A percentile compares a stretch with the other conserved stretches of the same genome.
Conservation (phyloP, 2,113 vertebrate genomes). For the Aegotheles bennettii region DNA sequence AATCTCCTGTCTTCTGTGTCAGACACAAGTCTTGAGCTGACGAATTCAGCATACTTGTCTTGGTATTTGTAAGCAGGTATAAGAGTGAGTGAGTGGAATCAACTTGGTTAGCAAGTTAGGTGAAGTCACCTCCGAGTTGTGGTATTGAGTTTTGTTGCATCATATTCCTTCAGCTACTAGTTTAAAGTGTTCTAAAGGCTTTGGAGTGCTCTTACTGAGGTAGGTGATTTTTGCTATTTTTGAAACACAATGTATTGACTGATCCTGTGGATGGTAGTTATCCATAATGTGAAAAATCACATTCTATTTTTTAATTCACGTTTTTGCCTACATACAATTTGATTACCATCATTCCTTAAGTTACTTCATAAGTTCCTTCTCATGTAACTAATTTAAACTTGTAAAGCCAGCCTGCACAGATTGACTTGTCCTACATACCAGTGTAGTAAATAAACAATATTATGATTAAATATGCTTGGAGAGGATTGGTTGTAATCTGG, state of each 20-base stretch:
- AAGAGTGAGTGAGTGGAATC: neutral
- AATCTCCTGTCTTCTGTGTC: neutral
- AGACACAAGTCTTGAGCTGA: neutral
- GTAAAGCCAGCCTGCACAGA: neutral
- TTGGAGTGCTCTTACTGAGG: neutral
- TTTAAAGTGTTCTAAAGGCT: neutral
- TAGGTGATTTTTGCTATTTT: neutral
- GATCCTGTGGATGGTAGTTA: neutral
- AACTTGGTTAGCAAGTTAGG: neutral
- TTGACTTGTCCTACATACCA: neutral
- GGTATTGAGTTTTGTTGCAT: neutral
- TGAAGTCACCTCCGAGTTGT: neutral
- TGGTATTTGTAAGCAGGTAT: neutral
- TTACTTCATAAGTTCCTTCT: neutral
- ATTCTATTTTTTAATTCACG: neutral
- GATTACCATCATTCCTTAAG: neutral
- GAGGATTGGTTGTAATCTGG: neutral
- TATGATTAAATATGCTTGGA: neutral
- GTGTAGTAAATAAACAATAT: neutral
- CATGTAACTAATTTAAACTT: neutral
- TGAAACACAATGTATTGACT: neutral
- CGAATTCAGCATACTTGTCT: neutral
- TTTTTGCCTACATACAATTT: neutral
- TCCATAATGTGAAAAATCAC: neutral
- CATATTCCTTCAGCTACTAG: neutral